Evolutionary conservation across 2,888 invertebrate genomes (phyloP), one percentile per base, ranked within the genome.

Genomic region (Callimorpha dominula): DNA sequence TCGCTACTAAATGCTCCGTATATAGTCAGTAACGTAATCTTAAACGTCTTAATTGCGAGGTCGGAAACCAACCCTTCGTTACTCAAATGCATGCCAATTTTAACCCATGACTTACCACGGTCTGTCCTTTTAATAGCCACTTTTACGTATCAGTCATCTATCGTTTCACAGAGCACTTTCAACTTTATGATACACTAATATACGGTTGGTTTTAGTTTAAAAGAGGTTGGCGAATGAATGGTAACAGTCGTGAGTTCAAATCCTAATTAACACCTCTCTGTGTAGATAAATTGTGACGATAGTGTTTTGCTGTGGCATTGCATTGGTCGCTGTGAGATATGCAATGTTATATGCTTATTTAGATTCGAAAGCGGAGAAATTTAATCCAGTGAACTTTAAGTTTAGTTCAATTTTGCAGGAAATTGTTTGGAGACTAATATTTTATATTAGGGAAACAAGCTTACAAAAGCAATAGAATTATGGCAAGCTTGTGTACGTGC

Each of bases 201-300:
- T 86, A 90, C 74, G 78, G 89, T 84, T 71, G 62, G 57, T 70
- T 85, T 86, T 90, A 64, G 73, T 70, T 78, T 75, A 76, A 31
- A n/a, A 72, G 60, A 31, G 4, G 52, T 70, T 52, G 42, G 76
- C 69, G 81, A 83, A 87, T 84, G 88, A 90, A 91, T 91, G 89
- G 91, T 88, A 89, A 89, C 89, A 92, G 94, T 95, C 95, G 95
- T 95, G 95, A 95, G 95, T 91, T 91, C 91, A 88, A 91, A 91
- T 88, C 90, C 93, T 95, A 95, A 95, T 95, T 95, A 95, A 95
- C 95, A 95, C 95, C 93, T 94, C 87, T 84, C 88, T 88, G 88
- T 88, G 87, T 86, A 92, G 95, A 95, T 95, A 95, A 95, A 95
- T 95, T 94, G 95, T 87, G 85, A 65, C 77, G 95, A 95, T 95